Percentiles rank a stretch among this genome's conserved stretches.
phyloP scores from a whole-genome alignment of 2,113 vertebrate genomes.

The Anolis carolinensis region DNA sequence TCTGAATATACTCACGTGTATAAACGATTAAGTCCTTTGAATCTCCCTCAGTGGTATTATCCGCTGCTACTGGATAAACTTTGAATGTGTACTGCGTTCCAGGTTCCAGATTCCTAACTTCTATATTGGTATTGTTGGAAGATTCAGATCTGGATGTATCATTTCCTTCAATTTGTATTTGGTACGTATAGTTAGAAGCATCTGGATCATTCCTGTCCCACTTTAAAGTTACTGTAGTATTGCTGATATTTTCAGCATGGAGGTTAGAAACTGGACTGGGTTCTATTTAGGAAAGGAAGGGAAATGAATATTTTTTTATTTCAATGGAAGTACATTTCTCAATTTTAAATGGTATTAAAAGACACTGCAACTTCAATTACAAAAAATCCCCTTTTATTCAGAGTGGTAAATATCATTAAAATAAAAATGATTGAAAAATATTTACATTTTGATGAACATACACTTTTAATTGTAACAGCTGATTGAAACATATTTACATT shows the following conservation, averaged over 20 bases:
- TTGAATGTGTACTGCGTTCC: conserved; percentile 24
- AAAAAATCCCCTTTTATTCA: not conserved
- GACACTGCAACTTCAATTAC: not conserved
- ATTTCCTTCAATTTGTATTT: fast-evolving
- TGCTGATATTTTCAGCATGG: not conserved
- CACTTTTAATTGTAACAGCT: too few relatives aligned
- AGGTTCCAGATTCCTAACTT: conserved; percentile 3
- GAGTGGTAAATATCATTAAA: too few relatives aligned
- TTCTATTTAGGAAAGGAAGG: not conserved
- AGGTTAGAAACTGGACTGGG: conserved; percentile 32
- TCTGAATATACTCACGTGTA: not conserved
- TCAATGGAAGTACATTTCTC: not conserved
- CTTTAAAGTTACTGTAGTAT: conserved; percentile 14
- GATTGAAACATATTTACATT: too few relatives aligned
- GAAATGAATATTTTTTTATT: not conserved
- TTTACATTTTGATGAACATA: too few relatives aligned
- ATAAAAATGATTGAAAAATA: too few relatives aligned
- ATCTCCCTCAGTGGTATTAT: conserved; percentile 25
- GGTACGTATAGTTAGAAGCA: not conserved
- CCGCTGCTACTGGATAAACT: conserved; percentile 37
- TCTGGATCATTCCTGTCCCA: conserved; percentile 30
- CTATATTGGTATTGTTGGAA: fast-evolving
- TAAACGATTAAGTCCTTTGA: fast-evolving
- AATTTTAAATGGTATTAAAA: not conserved
- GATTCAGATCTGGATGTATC: fast-evolving